Base-by-base conservation (phyloP, 2,797 vertebrate genomes). In the Anas capensis region DNA sequence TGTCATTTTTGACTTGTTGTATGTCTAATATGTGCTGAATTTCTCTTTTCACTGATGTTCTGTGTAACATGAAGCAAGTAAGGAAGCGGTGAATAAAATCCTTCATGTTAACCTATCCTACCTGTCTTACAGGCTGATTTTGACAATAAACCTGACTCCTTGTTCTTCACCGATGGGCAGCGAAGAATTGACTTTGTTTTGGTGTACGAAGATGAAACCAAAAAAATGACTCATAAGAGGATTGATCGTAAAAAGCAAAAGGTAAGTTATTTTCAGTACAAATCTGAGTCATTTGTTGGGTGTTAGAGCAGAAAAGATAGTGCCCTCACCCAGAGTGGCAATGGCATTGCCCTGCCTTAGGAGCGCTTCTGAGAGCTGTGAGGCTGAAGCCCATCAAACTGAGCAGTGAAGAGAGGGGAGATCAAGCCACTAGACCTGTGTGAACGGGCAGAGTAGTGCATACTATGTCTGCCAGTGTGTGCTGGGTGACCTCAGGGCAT, bases 161-260 rank as follows among this genome's bases (percentile, higher is more conserved):
- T 99, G 26, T 99, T 98, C 97, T 99, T 99, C 97, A 99, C 98
- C 0, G 99, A 99, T 15, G 99, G 99, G 18, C 97, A 98, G 53
- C 96, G 99, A 96, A 98, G 98, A 94, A 98, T 99, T 34, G 99
- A 99, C 96, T 99, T 99, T 94, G 96, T 99, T 93, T 97, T 99
- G 64, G 99, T 98, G 11, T 99, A 99, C 77, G 99, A 99, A 96
- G 98, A 99, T 93, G 99, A 99, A 94, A 98, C 96, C 11, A 98
- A 96, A 96, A 99, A 98, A 95, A 98, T 98, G 0, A 97, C 94
- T 92, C 98, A 98, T 38, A 99, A 98, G 97, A 98, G 97, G 57
- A 97, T 97, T 69, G 69, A 77, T 4, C 96, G 94, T 92, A 97
- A 97, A 86, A 98, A 98, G 44, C 98, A 98, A 76, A 99, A 97